Evolutionary conservation across 2,797 vertebrate genomes (phyloP).

Genomic region (Pyrocephalus nanus): DNA sequence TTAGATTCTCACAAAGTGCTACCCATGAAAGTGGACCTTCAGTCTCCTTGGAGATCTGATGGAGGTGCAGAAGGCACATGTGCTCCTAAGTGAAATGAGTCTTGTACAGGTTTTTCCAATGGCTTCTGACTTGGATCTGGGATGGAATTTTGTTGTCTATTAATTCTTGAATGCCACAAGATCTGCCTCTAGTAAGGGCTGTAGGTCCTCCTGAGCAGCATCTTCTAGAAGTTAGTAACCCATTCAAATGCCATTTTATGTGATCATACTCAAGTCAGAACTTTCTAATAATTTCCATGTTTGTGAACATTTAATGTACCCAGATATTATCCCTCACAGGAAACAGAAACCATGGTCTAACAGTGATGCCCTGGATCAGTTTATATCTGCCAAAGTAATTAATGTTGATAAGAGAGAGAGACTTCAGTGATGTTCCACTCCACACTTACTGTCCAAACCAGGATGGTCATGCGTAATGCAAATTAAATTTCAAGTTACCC

Average conservation of each 20-base stretch:
- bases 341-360: not conserved
- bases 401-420: not conserved
- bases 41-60: accelerated
- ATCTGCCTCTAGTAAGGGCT: not conserved
- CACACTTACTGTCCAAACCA: not conserved
- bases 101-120: not conserved
- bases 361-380: not conserved
- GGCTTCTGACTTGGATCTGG: not conserved
- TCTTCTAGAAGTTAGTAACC: not conserved
- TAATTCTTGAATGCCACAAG: not conserved
- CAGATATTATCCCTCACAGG: not conserved
- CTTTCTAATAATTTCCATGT: not conserved
- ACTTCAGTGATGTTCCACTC: not conserved
- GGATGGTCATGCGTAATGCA: not conserved
- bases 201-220: not conserved
- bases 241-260: not conserved
- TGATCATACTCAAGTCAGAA: not conserved
- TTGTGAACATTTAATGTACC: not conserved
- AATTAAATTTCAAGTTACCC: slow-evolving; percentile 43
- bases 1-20: not conserved
- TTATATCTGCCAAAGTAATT: not conserved
- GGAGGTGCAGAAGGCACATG: not conserved
- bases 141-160: not conserved
- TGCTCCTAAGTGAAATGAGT: not conserved
- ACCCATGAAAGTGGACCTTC: not conserved